Evolutionary conservation across 1,140 invertebrate genomes (phyloP).

Genomic region (Diplogasteroides magnus): DNA sequence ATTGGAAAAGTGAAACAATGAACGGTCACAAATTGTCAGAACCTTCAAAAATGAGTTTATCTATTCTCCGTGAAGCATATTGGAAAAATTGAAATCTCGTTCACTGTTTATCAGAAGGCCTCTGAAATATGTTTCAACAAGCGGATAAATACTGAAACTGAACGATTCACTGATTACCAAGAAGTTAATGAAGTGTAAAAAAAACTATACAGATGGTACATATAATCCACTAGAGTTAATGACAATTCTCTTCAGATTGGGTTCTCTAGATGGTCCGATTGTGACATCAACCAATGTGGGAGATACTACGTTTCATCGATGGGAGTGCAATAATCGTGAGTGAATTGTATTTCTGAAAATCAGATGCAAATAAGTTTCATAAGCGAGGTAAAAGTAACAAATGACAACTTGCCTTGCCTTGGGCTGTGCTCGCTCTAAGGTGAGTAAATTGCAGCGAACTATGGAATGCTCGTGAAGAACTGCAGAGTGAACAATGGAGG

Average conservation of each 20-base stretch:
- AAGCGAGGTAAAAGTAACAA: no score
- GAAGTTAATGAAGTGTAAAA: no score
- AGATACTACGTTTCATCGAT: constrained; percentile 41
- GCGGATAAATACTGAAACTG: background rate
- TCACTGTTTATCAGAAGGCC: background rate
- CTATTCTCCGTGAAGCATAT: no score
- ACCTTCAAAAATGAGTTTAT: no score
- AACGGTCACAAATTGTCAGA: no score
- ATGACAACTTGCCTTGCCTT: constrained; percentile 1
- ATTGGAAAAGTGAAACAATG: no score
- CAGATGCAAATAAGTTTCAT: no score
- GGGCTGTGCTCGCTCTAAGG: background rate
- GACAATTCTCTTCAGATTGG: no score
- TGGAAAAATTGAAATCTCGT: background rate
- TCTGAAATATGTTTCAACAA: background rate
- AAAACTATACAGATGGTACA: no score
- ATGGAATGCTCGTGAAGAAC: constrained; percentile 45
- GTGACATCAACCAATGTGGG: constrained; percentile 35
- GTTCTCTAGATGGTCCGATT: constrained; percentile 39
- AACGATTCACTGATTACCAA: no score
- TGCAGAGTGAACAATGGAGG: constrained; percentile 42
- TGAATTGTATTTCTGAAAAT: constrained; percentile 23
- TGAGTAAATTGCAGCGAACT: constrained; percentile 37
- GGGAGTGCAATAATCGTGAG: constrained; percentile 42
- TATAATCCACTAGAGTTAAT: no score